Evolutionary conservation across 2,113 vertebrate species (phyloP).

Genomic region (Megalops atlanticus): DNA sequence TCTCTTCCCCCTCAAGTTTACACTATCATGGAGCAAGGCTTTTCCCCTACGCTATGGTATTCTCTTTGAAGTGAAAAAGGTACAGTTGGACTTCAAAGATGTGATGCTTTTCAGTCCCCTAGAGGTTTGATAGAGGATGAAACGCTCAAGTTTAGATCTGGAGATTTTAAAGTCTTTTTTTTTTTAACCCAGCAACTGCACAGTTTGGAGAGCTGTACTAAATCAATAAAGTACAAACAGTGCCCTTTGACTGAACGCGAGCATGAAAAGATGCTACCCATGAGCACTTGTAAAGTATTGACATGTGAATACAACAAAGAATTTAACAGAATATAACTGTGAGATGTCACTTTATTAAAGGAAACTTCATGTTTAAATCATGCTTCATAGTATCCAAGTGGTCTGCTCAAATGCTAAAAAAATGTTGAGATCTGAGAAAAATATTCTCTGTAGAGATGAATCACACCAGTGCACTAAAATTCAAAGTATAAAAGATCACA

Average conservation of each 20-base stretch:
- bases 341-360: not conserved
- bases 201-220: not conserved
- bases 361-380: not conserved
- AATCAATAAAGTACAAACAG: conserved; percentile 2
- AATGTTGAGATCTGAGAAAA: not conserved
- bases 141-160: conserved; percentile 42
- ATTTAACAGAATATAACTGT: not conserved
- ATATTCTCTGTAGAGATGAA: not conserved
- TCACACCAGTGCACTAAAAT: too few relatives aligned
- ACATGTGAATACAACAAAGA: not conserved
- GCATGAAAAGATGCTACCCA: not conserved
- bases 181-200: conserved; percentile 30
- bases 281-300: not conserved
- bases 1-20: conserved; percentile 12
- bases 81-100: conserved; percentile 54
- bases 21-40: conserved; percentile 14
- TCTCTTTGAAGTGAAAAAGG: conserved; percentile 59
- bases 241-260: conserved; percentile 12
- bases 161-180: conserved; percentile 35
- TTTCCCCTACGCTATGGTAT: conserved; percentile 34
- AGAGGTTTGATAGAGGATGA: conserved; percentile 47
- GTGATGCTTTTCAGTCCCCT: conserved; percentile 15
- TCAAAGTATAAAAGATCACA: too few relatives aligned
- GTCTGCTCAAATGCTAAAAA: not conserved
- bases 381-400: not conserved